These are phyloP conservation scores for Meiosimyza platycephala DNA, from an alignment of 2,888 invertebrate genomes.

Conservation along the genomic window DNA sequence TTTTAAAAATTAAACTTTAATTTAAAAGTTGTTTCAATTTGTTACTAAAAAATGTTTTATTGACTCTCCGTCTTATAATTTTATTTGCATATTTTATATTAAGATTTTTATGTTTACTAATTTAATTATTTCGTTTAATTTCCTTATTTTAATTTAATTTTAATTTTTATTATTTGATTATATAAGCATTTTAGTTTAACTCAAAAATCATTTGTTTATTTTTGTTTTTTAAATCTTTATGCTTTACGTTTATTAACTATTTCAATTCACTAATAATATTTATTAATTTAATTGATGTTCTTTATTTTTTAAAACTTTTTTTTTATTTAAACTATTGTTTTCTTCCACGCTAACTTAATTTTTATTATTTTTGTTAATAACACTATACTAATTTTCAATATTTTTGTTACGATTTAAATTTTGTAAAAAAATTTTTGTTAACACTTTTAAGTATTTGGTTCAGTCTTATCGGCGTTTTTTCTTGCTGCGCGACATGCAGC, in stretches of 20 bases:
- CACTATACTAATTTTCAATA: not conserved
- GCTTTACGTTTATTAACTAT: not conserved
- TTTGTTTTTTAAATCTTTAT: not conserved
- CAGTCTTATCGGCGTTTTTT: constrained; percentile 28
- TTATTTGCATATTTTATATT: too few relatives aligned
- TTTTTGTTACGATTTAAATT: not conserved
- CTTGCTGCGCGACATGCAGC: not conserved
- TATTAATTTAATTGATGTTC: not conserved
- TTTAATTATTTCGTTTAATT: not conserved
- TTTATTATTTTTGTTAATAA: too few relatives aligned
- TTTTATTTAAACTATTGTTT: not conserved
- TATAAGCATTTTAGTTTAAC: too few relatives aligned
- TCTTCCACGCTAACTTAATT: not conserved
- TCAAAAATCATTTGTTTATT: not conserved
- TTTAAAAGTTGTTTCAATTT: too few relatives aligned
- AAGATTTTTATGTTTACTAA: too few relatives aligned
- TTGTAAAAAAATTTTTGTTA: constrained; percentile 12
- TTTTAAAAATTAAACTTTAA: too few relatives aligned
- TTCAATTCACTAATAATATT: not conserved
- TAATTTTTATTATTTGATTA: too few relatives aligned
- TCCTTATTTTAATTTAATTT: not conserved
- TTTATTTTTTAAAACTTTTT: not conserved
- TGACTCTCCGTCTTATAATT: too few relatives aligned
- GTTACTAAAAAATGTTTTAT: not conserved
- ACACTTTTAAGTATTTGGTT: constrained; percentile 1